Conservation (phyloP, 37 sponge, comb jelly and placozoan species). For the Petrosia ficiformis region DNA sequence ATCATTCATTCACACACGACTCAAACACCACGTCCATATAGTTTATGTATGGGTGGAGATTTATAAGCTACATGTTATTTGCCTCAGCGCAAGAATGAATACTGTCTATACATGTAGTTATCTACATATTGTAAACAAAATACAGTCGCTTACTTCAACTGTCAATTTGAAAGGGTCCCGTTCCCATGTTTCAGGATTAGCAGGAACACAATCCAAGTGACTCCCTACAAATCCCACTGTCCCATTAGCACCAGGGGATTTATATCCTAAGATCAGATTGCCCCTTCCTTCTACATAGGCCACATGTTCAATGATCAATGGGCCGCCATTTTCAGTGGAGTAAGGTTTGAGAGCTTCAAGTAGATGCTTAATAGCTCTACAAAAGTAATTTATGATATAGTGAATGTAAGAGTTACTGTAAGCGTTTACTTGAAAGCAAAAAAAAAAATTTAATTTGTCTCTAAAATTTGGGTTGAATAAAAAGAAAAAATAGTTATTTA, state of each 20-base stretch:
- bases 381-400: not conserved
- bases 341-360: constrained; percentile 59
- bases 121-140: not conserved
- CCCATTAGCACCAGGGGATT: constrained; percentile 34
- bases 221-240: constrained; percentile 73
- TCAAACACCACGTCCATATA: too few species aligned
- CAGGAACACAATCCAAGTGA: constrained; percentile 79
- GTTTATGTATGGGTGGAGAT: too few species aligned
- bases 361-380: constrained; percentile 63
- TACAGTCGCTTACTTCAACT: constrained; percentile 31
- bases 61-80: too few species aligned
- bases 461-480: too few species aligned
- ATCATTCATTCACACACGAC: too few species aligned
- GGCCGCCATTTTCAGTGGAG: constrained; percentile 48
- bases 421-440: too few species aligned
- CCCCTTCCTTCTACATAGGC: constrained; percentile 54
- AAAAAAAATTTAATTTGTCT: too few species aligned
- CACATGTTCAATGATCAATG: constrained; percentile 62
- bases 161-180: constrained; percentile 67
- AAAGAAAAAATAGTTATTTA: too few species aligned
- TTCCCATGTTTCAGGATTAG: constrained; percentile 83
- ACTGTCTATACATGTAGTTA: too few species aligned
- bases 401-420: too few species aligned
- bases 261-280: constrained; percentile 61
- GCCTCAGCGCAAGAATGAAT: too few species aligned